Conservation (phyloP, 2,888 invertebrate genomes). For the Sinotaia quadrata region DNA sequence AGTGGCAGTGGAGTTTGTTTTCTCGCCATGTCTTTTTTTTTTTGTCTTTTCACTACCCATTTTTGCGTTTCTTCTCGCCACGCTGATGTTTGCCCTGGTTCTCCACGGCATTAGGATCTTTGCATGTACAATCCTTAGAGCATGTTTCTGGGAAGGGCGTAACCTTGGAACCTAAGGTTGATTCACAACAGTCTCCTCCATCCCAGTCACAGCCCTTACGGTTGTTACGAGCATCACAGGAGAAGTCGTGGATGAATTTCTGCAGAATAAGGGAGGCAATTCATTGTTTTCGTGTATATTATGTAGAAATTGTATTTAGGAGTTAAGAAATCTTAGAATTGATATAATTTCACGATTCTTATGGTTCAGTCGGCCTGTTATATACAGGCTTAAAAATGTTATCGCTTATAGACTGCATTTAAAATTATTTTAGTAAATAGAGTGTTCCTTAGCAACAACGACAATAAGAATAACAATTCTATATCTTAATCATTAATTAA, state of each 20-base stretch:
- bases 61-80: not conserved
- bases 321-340: too few species aligned
- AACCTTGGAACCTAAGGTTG: constrained; percentile 54
- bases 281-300: not conserved
- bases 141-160: constrained; percentile 47
- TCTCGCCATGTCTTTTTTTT: not conserved
- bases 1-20: too few species aligned
- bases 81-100: constrained; percentile 36
- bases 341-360: too few species aligned
- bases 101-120: constrained; percentile 59
- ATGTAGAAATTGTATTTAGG: too few species aligned
- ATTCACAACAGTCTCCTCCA: constrained; percentile 64
- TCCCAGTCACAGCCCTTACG: constrained; percentile 61
- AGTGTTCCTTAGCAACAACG: too few species aligned
- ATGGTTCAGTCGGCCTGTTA: too few species aligned
- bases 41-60: not conserved
- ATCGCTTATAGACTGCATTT: too few species aligned
- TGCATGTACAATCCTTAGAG: constrained; percentile 50
- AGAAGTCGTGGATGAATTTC: constrained; percentile 55
- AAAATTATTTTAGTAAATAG: too few species aligned
- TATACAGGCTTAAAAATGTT: too few species aligned
- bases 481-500: too few species aligned
- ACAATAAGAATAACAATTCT: too few species aligned
- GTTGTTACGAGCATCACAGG: constrained; percentile 63
- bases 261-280: constrained; percentile 30